Conservation (phyloP, 2,113 vertebrate genomes). For the Macheiramphus alcinus region DNA sequence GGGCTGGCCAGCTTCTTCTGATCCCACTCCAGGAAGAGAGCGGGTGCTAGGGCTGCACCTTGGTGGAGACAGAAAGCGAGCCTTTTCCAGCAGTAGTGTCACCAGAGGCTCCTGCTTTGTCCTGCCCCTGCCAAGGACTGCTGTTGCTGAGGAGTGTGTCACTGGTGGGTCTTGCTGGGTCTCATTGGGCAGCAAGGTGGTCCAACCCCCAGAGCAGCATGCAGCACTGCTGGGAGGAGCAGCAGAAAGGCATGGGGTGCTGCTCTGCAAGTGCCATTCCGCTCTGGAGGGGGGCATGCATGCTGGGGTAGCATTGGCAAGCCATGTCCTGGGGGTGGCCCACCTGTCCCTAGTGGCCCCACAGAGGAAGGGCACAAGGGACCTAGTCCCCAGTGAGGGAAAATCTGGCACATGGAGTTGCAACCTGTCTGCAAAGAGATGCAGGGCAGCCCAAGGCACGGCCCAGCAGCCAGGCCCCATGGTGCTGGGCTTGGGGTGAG, state of each 20-base stretch:
- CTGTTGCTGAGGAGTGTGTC: not conserved
- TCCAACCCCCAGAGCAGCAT: fast-evolving
- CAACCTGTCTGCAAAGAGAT: not conserved
- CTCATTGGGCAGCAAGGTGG: fast-evolving
- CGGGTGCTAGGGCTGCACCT: fast-evolving
- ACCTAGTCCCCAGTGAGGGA: fast-evolving
- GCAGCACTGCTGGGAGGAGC: not conserved
- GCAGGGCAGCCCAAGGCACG: not conserved
- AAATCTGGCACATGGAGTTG: not conserved
- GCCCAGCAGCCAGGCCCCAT: not conserved
- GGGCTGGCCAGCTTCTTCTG: not conserved
- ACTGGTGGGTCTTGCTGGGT: not conserved
- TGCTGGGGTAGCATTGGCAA: not conserved
- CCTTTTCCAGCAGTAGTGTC: not conserved
- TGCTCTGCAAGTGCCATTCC: not conserved
- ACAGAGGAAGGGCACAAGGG: not conserved
- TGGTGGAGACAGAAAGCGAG: not conserved
- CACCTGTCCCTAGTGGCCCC: not conserved
- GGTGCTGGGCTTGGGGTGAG: not conserved
- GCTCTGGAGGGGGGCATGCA: fast-evolving
- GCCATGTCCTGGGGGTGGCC: not conserved
- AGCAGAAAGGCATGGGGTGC: not conserved
- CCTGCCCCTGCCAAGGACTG: not conserved
- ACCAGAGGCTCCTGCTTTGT: not conserved
- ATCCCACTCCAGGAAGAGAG: not conserved